Evolutionary conservation across 2,797 vertebrate species (phyloP).

Genomic region (Notoglanidium macrostoma): DNA sequence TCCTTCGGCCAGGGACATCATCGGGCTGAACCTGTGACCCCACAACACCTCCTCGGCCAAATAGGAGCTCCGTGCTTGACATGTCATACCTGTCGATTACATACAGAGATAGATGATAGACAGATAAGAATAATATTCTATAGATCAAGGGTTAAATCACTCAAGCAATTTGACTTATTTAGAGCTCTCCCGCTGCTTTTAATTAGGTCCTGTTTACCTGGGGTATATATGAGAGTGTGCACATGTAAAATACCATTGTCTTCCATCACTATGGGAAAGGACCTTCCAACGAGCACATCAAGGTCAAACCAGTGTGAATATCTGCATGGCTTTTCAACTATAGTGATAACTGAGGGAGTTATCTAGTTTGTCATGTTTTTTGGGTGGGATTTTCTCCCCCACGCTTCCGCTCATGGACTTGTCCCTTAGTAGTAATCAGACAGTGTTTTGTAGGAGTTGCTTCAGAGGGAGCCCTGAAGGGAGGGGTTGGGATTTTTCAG

Average conservation of each 20-base stretch:
- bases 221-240: neutral
- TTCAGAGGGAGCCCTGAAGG: too few species aligned
- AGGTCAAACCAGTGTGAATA: too few species aligned
- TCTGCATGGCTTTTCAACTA: too few species aligned
- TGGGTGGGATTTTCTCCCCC: too few species aligned
- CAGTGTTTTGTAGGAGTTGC: too few species aligned
- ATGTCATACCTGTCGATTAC: conserved; percentile 84
- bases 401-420: too few species aligned
- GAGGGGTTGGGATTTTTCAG: too few species aligned
- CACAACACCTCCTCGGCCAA: conserved; percentile 87
- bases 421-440: too few species aligned
- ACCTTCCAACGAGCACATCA: too few species aligned
- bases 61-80: conserved; percentile 93
- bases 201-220: neutral
- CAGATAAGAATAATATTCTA: neutral
- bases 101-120: conserved; percentile 14
- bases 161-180: neutral
- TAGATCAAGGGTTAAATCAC: neutral
- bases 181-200: neutral
- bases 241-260: neutral
- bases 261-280: neutral
- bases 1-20: conserved; percentile 88
- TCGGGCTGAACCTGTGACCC: conserved; percentile 92
- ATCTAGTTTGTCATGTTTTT: too few species aligned
- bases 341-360: too few species aligned